Evolutionary conservation across 2,113 vertebrate genomes (phyloP), one percentile per base, ranked within the genome.

Genomic region (Verasper variegatus): DNA sequence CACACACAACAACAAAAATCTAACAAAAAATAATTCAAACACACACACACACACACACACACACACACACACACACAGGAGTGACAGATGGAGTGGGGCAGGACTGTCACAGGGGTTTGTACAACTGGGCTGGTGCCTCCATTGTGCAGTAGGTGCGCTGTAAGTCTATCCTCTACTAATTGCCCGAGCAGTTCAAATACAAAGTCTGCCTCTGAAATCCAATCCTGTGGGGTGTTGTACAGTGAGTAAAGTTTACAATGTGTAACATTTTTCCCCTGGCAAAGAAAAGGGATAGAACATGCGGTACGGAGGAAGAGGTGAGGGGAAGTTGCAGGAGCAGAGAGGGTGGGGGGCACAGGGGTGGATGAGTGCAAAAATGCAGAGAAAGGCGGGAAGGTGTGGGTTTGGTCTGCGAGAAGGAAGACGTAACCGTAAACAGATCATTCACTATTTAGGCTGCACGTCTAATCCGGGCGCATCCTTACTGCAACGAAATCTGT

Each of bases 91-190:
- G 93, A 90, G 85, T 92, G 76, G 85, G 85, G 79, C 82, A 70
- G 80, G 84, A 78, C 18, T 63, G 55, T 80, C 80, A 77, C 80
- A 70, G 85, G 64, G 87, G 67, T 75, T 82, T 24, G 81, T 84
- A 82, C 82, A 82, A 82, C 76, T 20, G 78, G 88, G 81, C 77
- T 55, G 31, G 76, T 70, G 68, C 81, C 84, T 91, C 83, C 84
- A 80, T 93, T 93, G 92, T 94, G 85, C 68, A 62, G 78, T 47
- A 71, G 90, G 86, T 90, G 84, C 73, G 31, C 86, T 91, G 94
- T 94, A 95, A 95, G 87, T 86, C 88, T 88, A 95, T 93, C 91
- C 90, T 85, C 82, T 79, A 69, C 91, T 94, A 94, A 95, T 94
- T 94, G 93, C 86, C 81, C 63, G 74, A 92, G 92, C 81, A 75